Evolutionary conservation across 2,113 vertebrate genomes (phyloP).

Genomic region (Bufo bufo): DNA sequence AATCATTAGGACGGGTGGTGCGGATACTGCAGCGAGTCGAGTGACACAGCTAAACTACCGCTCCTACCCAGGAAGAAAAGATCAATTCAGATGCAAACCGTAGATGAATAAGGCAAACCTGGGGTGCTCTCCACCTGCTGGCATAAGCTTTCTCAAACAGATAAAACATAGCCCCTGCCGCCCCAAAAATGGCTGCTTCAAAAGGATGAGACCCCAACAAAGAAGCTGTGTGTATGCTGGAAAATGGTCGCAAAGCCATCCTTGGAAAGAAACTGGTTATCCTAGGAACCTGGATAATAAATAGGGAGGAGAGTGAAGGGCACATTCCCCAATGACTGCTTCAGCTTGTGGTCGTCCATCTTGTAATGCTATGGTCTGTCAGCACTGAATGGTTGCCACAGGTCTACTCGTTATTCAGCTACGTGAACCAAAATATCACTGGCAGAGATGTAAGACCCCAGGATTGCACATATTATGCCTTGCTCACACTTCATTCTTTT

Average conservation of each 20-base stretch:
- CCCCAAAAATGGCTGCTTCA: constrained; percentile 82
- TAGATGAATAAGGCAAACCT: constrained; percentile 84
- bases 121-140: constrained; percentile 79
- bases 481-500: not conserved
- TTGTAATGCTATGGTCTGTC: not conserved
- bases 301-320: constrained; percentile 73
- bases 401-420: not conserved
- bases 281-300: constrained; percentile 84
- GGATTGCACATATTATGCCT: not conserved
- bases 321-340: constrained; percentile 65
- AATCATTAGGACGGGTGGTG: constrained; percentile 73
- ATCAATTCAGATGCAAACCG: constrained; percentile 68
- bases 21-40: constrained; percentile 20
- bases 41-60: constrained; percentile 66
- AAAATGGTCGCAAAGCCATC: constrained; percentile 80
- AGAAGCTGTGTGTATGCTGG: constrained; percentile 79
- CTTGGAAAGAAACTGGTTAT: constrained; percentile 78
- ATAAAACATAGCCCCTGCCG: constrained; percentile 84
- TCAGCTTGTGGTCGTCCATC: not conserved
- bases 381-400: not conserved
- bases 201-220: constrained; percentile 83
- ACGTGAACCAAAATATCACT: not conserved
- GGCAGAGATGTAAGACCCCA: not conserved
- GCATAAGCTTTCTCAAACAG: constrained; percentile 82
- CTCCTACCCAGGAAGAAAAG: constrained; percentile 65